Base-by-base conservation (phyloP, 2,888 invertebrate species). In the Agrotis puta region DNA sequence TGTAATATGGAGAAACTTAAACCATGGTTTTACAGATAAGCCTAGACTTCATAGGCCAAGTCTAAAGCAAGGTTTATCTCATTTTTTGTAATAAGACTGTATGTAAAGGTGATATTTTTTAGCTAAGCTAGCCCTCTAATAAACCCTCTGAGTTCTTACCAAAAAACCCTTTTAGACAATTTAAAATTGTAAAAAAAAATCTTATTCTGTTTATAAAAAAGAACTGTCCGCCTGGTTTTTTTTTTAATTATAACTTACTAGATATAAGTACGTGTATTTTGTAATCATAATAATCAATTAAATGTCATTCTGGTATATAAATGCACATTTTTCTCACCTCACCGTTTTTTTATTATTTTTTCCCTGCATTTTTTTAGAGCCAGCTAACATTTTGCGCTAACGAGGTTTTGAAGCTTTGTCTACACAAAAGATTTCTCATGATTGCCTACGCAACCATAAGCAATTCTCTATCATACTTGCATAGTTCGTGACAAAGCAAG, bases 321-420 rank as follows among this genome's bases (percentile, higher is more conserved):
- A 45, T 16, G 43, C 57, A 45, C 20, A 70, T 69, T 57, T 45
- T 57, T 45, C 54, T 47, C 48, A 71, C 43, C 5, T n/a, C 56
- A n/a, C 1, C 27, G 4, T 69, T 68, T n/a, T 53, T 50, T 16
- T n/a, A 16, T 22, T n/a, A n/a, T 50, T 50, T 24, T 14, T 14
- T 16, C 16, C 50, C 64, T 13, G 2, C 24, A 3, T 64, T 24
- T n/a, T 47, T 68, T 53, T 4, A 33, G 4, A 45, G 18, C 18
- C 18, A 18, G 7, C 9, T 27, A 64, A 18, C 14, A 14, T 27
- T 16, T n/a, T 53, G n/a, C 2, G n/a, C 1, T 45, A 39, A n/a
- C 6, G 20, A 11, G 13, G 20, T 54, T 16, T 22, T 68, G 9
- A 47, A 24, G 16, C 39, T 24, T 7, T 3, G n/a, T n/a, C n/a